A percentile compares a stretch with the other conserved stretches of the same genome.
Evolutionary conservation across 2,797 vertebrate genomes (phyloP).

Genomic region (Rhinichthys osculus): DNA sequence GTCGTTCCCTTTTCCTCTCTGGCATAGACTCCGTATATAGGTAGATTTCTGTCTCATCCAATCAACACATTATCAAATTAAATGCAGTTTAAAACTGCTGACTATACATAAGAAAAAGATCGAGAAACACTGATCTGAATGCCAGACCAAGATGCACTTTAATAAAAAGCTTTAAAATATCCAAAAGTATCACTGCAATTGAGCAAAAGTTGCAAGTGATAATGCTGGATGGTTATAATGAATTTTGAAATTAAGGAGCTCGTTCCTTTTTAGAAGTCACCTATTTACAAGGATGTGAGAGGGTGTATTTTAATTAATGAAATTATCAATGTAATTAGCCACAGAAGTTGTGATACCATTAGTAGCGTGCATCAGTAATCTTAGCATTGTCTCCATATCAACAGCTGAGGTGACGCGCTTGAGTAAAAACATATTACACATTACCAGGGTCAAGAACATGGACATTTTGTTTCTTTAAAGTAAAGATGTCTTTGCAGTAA

Average conservation of each 20-base stretch:
- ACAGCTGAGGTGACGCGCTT: neutral
- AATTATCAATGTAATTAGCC: slow-evolving; percentile 27
- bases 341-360: neutral
- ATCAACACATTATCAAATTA: neutral
- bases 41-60: neutral
- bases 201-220: neutral
- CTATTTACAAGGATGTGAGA: slow-evolving; percentile 16
- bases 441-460: neutral
- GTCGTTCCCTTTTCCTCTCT: no score
- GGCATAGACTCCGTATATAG: neutral
- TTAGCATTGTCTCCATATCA: slow-evolving; percentile 4
- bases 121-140: neutral
- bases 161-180: neutral
- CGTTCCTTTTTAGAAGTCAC: neutral
- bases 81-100: neutral
- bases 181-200: no score
- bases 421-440: neutral
- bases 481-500: neutral
- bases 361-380: neutral
- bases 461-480: neutral
- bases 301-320: slow-evolving; percentile 29
- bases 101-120: neutral
- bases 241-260: neutral
- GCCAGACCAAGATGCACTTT: neutral
- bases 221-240: neutral